Conservation (phyloP, 1,140 invertebrate genomes). For the Drosophila mojavensis region DNA sequence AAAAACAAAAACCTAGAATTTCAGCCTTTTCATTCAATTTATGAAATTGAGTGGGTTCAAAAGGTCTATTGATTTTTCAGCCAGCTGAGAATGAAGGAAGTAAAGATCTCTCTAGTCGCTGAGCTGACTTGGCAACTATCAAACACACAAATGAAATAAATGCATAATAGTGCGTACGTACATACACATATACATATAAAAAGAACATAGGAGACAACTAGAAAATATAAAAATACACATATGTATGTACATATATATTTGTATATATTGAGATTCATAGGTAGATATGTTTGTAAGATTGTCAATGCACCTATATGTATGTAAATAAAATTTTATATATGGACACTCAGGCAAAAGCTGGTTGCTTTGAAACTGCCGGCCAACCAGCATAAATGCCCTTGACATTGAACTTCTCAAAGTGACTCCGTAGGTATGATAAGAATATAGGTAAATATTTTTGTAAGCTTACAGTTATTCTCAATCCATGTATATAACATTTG, state of each 20-base stretch:
- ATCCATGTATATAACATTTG: no score
- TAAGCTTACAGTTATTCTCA: no score
- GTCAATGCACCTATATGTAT: neutral
- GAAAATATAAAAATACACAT: neutral
- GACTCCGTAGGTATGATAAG: neutral
- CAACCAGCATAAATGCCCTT: constrained; percentile 28
- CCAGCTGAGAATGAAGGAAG: neutral
- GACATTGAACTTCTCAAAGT: constrained; percentile 30
- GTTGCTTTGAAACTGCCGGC: constrained; percentile 15
- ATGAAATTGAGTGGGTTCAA: constrained; percentile 14
- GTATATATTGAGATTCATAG: neutral
- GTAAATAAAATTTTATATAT: constrained; percentile 5
- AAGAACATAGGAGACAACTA: neutral
- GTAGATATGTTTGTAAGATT: neutral
- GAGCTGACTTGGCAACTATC: neutral
- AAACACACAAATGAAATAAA: neutral
- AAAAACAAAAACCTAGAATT: constrained; percentile 21
- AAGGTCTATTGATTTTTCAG: constrained; percentile 9
- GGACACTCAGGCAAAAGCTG: constrained; percentile 12
- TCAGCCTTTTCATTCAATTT: constrained; percentile 23
- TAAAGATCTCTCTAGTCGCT: neutral
- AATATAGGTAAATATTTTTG: no score
- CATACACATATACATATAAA: neutral
- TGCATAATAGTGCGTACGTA: neutral
- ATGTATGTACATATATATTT: neutral